Percentiles rank a stretch among this genome's conserved stretches.
These are phyloP conservation scores for Trichogramma evanescens DNA, from an alignment of 2,888 invertebrate species.

Conservation along the genomic window DNA sequence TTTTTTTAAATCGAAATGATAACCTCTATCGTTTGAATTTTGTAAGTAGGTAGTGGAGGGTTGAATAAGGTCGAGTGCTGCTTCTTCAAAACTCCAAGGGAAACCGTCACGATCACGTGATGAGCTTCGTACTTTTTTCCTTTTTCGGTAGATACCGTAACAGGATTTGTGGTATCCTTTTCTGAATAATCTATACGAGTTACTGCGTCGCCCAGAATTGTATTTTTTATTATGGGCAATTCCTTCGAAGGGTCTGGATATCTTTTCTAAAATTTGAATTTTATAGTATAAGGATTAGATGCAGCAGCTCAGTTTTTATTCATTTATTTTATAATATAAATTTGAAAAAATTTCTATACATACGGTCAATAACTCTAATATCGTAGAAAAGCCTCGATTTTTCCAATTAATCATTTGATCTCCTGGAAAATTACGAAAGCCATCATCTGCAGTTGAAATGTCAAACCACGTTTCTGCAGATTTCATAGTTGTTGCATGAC, in stretches of 20 bases:
- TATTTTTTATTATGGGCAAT: slow-evolving; percentile 36
- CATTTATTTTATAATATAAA: too few relatives aligned
- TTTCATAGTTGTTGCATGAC: background rate
- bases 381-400: slow-evolving; percentile 29
- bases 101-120: slow-evolving; percentile 62
- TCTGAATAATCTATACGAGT: slow-evolving; percentile 29
- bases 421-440: background rate
- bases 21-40: slow-evolving; percentile 52
- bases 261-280: background rate
- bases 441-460: background rate
- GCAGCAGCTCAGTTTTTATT: too few relatives aligned
- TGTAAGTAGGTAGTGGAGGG: slow-evolving; percentile 53
- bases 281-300: background rate
- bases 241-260: slow-evolving; percentile 33
- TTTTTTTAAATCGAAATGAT: too few relatives aligned
- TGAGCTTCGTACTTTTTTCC: slow-evolving; percentile 53
- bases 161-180: slow-evolving; percentile 32
- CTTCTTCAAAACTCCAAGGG: slow-evolving; percentile 64
- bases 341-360: background rate
- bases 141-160: slow-evolving; percentile 47
- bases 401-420: slow-evolving; percentile 34
- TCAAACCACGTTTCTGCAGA: slow-evolving; percentile 20
- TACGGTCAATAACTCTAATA: slow-evolving; percentile 38
- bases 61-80: slow-evolving; percentile 51
- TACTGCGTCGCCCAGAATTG: slow-evolving; percentile 32